Percentiles rank a stretch among this genome's conserved stretches.
Evolutionary conservation across 2,797 vertebrate genomes (phyloP).

Genomic region (Anabas testudineus): DNA sequence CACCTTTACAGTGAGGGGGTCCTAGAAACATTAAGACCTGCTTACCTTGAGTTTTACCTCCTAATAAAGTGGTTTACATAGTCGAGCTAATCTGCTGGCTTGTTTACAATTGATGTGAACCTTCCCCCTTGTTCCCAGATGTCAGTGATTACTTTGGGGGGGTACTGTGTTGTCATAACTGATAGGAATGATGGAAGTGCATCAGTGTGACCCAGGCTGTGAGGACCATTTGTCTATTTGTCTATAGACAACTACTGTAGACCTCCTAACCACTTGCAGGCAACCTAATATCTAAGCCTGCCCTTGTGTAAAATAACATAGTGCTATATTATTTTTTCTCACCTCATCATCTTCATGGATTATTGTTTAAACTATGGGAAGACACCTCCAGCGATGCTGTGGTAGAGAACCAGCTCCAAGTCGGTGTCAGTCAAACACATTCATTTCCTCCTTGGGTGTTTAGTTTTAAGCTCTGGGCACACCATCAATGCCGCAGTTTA

Average conservation of each 20-base stretch:
- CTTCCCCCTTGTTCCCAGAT: conserved; percentile 17
- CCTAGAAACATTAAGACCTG: background rate
- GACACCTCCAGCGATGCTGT: conserved; percentile 60
- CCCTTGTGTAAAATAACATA: conserved; percentile 55
- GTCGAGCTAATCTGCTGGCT: conserved; percentile 12
- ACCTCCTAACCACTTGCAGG: conserved; percentile 19
- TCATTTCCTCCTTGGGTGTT: conserved; percentile 78
- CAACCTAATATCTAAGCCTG: conserved; percentile 40
- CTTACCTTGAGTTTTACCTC: background rate
- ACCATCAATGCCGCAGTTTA: conserved; percentile 69
- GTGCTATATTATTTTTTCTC: conserved; percentile 52
- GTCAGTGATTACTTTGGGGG: conserved; percentile 10
- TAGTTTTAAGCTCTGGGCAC: conserved; percentile 64
- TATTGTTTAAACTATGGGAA: conserved; percentile 64
- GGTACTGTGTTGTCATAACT: conserved; percentile 3
- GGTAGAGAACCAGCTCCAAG: conserved; percentile 56
- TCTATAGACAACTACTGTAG: background rate
- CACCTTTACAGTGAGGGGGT: background rate
- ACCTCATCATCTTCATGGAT: conserved; percentile 57
- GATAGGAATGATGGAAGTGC: conserved; percentile 15
- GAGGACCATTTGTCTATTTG: conserved; percentile 14
- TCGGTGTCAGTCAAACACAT: conserved; percentile 71
- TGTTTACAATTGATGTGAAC: conserved; percentile 6
- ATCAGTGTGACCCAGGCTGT: background rate
- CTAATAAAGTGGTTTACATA: background rate